Evolutionary conservation across 2,888 invertebrate species (phyloP), one percentile per base, ranked within the genome.

Genomic region (Phalera bucephala): DNA sequence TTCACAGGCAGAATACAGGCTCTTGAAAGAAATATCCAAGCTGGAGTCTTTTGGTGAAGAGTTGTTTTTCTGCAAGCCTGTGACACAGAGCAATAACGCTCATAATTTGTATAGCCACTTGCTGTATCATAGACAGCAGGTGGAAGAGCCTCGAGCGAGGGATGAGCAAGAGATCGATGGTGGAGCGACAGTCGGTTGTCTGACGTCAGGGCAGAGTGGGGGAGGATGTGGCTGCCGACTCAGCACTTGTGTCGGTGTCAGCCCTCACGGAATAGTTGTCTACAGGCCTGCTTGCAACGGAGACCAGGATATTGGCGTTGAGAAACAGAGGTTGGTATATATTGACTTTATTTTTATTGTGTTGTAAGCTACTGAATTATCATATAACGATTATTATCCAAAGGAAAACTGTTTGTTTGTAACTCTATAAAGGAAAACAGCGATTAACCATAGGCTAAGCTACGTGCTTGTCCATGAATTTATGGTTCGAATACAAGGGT

Each of bases 31-130:
- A 75, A 94, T 95, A 36, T 94, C 96, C 3, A 93, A 93, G 47
- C 80, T 96, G 53, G 94, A 94, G 52, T 94, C 94, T 19, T 97
- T 96, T 76, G 96, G 96, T 0, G 95, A 96, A 72, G 96, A 96
- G 72, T 85, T 95, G 50, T 97, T 96, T 76, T 93, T 93, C 72
- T 95, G 94, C 68, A 92, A 94, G 72, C 90, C 92, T 34, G 87
- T 91, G 34, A 91, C 84, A 7, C 86, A 86, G 47, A 82, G 76
- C 33, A 91, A 91, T 48, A 91, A 95, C 52, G 94, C 95, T 1
- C 94, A 95, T 40, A 95, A 95, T 20, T 91, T 95, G 29, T 94
- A 94, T 70, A 95, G 94, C 32, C 93, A 95, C 52, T 86, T 93
- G 50, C 80, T 94, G 33, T 93, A 93, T 55, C 92, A 92, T 52